phyloP scores from a whole-genome alignment of 2,113 vertebrate genomes.

The Ammodytes dubius region DNA sequence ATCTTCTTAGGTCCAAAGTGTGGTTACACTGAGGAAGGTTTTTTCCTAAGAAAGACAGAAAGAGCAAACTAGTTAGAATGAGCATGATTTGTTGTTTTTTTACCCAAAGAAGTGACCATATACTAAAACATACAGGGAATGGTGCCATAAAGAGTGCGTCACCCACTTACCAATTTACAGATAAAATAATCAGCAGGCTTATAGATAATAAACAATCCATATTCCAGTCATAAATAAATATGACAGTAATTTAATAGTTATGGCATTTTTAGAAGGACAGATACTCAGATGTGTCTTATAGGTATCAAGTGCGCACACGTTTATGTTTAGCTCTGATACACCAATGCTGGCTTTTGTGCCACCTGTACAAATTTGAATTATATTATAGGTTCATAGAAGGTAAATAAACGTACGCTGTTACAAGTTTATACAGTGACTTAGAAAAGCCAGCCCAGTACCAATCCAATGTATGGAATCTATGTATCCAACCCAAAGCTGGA shows the following conservation, averaged over 20 bases:
- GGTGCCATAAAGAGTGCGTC: neutral
- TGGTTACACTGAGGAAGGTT: conserved; percentile 34
- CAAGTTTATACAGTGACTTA: neutral
- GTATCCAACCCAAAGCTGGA: neutral
- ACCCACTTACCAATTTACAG: too few relatives aligned
- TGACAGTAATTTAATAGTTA: too few relatives aligned
- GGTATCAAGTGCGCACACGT: too few relatives aligned
- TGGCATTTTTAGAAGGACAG: too few relatives aligned
- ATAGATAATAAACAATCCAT: too few relatives aligned
- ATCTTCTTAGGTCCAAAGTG: conserved; percentile 65
- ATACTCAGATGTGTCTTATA: too few relatives aligned
- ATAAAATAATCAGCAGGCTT: too few relatives aligned
- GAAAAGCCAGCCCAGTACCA: neutral
- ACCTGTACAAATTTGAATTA: neutral
- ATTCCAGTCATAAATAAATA: too few relatives aligned
- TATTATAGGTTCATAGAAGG: neutral
- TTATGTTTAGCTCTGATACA: neutral
- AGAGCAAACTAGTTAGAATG: conserved; percentile 1
- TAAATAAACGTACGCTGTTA: neutral
- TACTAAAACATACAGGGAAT: neutral
- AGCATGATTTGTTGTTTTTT: neutral
- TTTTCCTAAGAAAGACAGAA: conserved; percentile 48
- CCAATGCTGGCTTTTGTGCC: neutral
- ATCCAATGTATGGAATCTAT: neutral
- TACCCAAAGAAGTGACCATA: neutral